Percentiles rank a stretch among this genome's conserved stretches.
Evolutionary conservation across 2,888 invertebrate species (phyloP).

Genomic region (Papilio gigon): DNA sequence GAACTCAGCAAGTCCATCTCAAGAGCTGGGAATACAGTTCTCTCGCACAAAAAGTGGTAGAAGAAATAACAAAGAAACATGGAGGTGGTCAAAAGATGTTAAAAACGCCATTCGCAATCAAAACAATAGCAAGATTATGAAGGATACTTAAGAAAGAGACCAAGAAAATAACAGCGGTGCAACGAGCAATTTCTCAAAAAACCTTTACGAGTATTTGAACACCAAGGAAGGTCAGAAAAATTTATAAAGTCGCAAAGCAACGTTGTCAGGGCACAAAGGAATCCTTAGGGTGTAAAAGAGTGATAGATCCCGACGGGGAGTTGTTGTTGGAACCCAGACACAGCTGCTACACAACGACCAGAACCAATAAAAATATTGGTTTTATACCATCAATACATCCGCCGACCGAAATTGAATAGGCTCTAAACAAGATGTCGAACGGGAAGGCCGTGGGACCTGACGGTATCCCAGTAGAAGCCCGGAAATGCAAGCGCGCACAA

Average conservation of each 20-base stretch:
- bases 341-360: not conserved
- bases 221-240: not conserved
- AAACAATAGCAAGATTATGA: not conserved
- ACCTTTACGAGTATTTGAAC: slow-evolving; percentile 2
- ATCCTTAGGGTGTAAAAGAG: not conserved
- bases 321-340: not conserved
- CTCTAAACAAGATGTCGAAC: slow-evolving; percentile 41
- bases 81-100: slow-evolving; percentile 7
- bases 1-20: no score
- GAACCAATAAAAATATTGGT: not conserved
- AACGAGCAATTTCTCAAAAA: not conserved
- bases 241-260: slow-evolving; percentile 5
- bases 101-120: not conserved
- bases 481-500: slow-evolving; percentile 30
- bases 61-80: slow-evolving; percentile 1
- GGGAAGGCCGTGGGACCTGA: slow-evolving; percentile 44
- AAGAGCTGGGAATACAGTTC: slow-evolving; percentile 1
- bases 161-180: not conserved
- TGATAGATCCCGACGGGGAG: not conserved
- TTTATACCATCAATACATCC: not conserved
- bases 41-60: not conserved
- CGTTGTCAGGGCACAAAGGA: slow-evolving; percentile 12
- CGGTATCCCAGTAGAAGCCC: slow-evolving; percentile 45
- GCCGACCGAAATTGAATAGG: slow-evolving; percentile 2
- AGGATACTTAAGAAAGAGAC: not conserved